Evolutionary conservation across 2,888 invertebrate genomes (phyloP).

Genomic region (Pseudoips prasinana): DNA sequence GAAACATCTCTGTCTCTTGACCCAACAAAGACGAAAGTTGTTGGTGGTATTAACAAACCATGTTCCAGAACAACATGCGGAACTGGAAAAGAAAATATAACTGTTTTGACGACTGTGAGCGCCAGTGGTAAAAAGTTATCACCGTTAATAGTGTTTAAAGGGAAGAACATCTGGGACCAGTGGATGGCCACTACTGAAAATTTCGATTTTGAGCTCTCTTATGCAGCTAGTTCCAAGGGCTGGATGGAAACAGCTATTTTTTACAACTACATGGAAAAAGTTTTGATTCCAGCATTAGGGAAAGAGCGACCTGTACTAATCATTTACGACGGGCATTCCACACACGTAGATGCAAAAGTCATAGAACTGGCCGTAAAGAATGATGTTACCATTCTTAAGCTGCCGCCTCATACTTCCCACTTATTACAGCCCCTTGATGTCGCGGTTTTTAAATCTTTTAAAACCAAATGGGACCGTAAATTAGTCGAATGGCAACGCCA

Average conservation of each 20-base stretch:
- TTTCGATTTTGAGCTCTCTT: conserved; percentile 34
- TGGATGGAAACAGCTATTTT: conserved; percentile 45
- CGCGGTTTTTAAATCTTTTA: conserved; percentile 21
- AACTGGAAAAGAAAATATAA: no score
- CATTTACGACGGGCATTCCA: no score
- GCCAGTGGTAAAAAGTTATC: no score
- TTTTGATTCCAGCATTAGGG: conserved; percentile 33
- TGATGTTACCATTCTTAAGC: conserved; percentile 18
- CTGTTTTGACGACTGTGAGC: no score
- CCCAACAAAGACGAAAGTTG: no score
- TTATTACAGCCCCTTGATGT: conserved; percentile 20
- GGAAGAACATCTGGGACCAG: conserved; percentile 20
- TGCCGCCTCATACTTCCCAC: conserved; percentile 22
- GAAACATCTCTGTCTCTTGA: no score
- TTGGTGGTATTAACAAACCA: no score
- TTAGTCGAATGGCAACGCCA: conserved; percentile 6
- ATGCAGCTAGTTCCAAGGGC: conserved; percentile 41
- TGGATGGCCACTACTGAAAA: conserved; percentile 27
- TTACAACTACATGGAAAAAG: conserved; percentile 36
- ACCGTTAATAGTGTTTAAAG: no score
- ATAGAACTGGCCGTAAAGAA: conserved; percentile 13
- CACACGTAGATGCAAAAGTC: conserved; percentile 12
- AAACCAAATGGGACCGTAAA: conserved; percentile 6
- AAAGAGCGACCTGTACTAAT: conserved; percentile 26
- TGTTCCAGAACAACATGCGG: no score